Percentiles rank a stretch among this genome's conserved stretches.
These are phyloP conservation scores for Drosophila truncata DNA, from an alignment of 1,140 invertebrate species.

Conservation along the genomic window DNA sequence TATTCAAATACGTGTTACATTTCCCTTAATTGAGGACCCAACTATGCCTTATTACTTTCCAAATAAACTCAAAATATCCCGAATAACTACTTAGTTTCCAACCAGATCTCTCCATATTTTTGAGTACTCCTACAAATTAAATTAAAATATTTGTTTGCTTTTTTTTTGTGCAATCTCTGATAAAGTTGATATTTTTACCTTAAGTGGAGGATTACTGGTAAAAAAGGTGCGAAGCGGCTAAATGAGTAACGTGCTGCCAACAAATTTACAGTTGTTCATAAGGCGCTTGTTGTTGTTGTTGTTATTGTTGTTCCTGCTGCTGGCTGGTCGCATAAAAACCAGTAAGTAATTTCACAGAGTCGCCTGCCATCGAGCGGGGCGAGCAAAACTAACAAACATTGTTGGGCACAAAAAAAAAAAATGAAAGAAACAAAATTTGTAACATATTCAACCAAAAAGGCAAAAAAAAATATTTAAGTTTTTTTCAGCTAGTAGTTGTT, in stretches of 20 bases:
- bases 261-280: conserved; percentile 73
- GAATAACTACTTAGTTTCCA: not conserved
- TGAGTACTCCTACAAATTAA: conserved; percentile 10
- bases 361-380: conserved; percentile 36
- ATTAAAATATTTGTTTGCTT: conserved; percentile 39
- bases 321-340: conserved; percentile 71
- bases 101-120: not conserved
- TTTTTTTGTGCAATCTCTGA: conserved; percentile 35
- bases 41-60: not conserved
- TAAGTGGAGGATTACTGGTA: conserved; percentile 51
- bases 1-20: not conserved
- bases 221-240: conserved; percentile 76
- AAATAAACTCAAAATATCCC: not conserved
- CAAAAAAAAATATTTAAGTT: conserved; percentile 77
- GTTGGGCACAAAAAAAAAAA: conserved; percentile 12
- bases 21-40: not conserved
- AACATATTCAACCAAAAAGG: conserved; percentile 74
- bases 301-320: conserved; percentile 10
- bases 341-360: conserved; percentile 80
- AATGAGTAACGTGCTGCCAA: conserved; percentile 77
- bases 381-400: conserved; percentile 73
- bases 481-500: conserved; percentile 30
- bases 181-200: conserved; percentile 57
- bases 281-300: conserved; percentile 25
- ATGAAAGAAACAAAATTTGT: conserved; percentile 68